Percentiles rank a stretch among this genome's conserved stretches.
Conservation (phyloP, 2,888 invertebrate genomes). For the Agrochola lota region DNA sequence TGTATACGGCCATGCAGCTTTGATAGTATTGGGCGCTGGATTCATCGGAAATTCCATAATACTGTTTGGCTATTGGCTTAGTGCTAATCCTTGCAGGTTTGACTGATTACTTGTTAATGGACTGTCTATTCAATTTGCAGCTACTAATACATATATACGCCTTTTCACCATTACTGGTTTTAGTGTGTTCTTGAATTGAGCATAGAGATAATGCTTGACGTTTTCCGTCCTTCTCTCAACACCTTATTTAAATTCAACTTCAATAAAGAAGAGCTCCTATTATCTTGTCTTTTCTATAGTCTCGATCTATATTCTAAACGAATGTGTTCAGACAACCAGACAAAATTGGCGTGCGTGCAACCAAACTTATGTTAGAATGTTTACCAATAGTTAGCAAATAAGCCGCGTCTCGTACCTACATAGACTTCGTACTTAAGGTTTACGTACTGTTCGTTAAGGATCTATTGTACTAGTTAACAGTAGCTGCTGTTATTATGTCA, state of each 20-base stretch:
- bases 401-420: constrained; percentile 47
- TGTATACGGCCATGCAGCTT: constrained; percentile 7
- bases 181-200: not conserved
- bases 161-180: not conserved
- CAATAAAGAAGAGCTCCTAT: no score
- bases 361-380: constrained; percentile 42
- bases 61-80: constrained; percentile 31
- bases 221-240: not conserved
- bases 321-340: constrained; percentile 18
- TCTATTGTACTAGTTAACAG: constrained; percentile 38
- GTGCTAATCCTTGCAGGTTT: constrained; percentile 28
- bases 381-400: constrained; percentile 57
- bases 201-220: not conserved
- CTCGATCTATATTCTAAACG: not conserved
- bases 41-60: constrained; percentile 26
- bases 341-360: constrained; percentile 25
- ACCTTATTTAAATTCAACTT: not conserved
- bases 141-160: not conserved
- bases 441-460: constrained; percentile 44
- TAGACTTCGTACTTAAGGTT: constrained; percentile 59
- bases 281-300: no score
- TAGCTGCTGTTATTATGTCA: constrained; percentile 41
- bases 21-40: constrained; percentile 36
- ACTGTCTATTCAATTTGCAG: constrained; percentile 3
- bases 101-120: constrained; percentile 40